Percentiles rank a stretch among this genome's conserved stretches.
phyloP scores from a whole-genome alignment of 1,140 invertebrate genomes.

The Eulimnadia texana region DNA sequence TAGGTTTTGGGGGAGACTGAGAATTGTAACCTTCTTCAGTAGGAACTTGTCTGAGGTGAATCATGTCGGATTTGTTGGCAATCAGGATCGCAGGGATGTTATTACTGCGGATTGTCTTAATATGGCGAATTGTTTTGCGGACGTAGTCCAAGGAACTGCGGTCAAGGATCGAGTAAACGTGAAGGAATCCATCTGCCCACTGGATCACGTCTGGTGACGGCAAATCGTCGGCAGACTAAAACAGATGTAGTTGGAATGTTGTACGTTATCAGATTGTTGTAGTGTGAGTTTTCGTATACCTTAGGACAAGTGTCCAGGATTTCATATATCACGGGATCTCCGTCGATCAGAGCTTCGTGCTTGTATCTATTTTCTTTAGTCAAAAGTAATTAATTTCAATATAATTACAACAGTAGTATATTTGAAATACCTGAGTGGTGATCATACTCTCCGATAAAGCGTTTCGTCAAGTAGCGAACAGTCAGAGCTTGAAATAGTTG shows the following conservation, averaged over 20 bases:
- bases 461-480: constrained; percentile 71
- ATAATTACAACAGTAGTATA: neutral
- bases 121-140: constrained; percentile 50
- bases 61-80: constrained; percentile 86
- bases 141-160: constrained; percentile 70
- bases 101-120: constrained; percentile 37
- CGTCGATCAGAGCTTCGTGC: constrained; percentile 73
- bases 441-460: constrained; percentile 87
- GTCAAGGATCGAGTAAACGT: constrained; percentile 86
- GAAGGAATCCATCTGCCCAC: constrained; percentile 75
- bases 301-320: constrained; percentile 82
- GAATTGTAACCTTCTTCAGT: constrained; percentile 48
- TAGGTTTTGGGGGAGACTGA: neutral
- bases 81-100: constrained; percentile 52
- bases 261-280: constrained; percentile 6
- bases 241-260: neutral
- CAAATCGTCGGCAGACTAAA: constrained; percentile 42
- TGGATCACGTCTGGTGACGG: constrained; percentile 58
- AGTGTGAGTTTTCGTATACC: no score
- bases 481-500: constrained; percentile 49
- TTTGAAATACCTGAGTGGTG: constrained; percentile 60
- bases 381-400: constrained; percentile 19
- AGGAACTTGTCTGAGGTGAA: constrained; percentile 75
- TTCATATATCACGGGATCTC: constrained; percentile 77
- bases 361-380: constrained; percentile 74